A percentile compares a stretch with the other conserved stretches of the same genome.
These are phyloP conservation scores for Columbina picui DNA, from an alignment of 2,113 vertebrate species.

Conservation along the genomic window DNA sequence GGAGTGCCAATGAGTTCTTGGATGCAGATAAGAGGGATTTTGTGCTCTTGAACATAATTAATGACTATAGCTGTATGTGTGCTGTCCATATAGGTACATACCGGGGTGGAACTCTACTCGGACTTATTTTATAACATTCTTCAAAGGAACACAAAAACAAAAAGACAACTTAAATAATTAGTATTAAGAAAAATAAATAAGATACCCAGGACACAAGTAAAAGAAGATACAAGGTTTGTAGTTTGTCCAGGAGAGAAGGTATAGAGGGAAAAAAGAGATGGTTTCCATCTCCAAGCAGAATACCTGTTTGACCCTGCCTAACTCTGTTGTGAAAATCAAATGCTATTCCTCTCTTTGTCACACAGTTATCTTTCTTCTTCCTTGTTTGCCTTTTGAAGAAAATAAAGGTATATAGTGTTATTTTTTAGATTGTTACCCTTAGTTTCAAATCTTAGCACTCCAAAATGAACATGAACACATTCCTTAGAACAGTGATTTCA, in stretches of 20 bases:
- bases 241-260: not conserved
- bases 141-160: not conserved
- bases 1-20: not conserved
- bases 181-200: not conserved
- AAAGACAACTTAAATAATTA: not conserved
- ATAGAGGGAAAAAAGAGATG: not conserved
- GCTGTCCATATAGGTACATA: not conserved
- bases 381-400: not conserved
- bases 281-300: not conserved
- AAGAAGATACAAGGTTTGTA: not conserved
- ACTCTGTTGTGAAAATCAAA: not conserved
- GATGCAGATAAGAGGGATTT: not conserved
- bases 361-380: not conserved
- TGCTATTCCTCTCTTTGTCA: not conserved
- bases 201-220: not conserved
- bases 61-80: not conserved
- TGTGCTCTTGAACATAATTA: not conserved
- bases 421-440: not conserved
- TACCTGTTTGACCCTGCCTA: not conserved
- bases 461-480: not conserved
- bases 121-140: not conserved
- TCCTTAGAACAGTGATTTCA: not conserved
- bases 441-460: not conserved
- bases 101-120: not conserved
- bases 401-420: not conserved